Evolutionary conservation across 2,113 vertebrate genomes (phyloP).

Genomic region (Raja brachyura): DNA sequence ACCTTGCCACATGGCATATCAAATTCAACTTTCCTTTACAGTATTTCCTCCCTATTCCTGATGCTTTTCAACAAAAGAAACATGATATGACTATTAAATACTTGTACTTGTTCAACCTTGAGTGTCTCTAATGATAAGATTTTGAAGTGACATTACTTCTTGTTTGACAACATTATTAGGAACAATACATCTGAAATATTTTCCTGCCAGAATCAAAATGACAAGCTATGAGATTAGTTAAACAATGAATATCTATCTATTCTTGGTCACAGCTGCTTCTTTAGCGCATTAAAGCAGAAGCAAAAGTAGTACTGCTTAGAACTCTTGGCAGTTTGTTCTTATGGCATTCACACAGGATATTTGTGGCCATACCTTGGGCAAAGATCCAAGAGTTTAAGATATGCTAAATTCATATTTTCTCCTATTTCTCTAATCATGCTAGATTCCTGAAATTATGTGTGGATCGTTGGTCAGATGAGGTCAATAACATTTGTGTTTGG

Average conservation of each 20-base stretch:
- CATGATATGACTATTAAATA: not conserved
- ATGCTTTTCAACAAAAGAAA: not conserved
- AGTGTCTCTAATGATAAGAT: not conserved
- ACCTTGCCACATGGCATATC: not conserved
- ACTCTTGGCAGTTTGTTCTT: no score
- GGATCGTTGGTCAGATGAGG: no score
- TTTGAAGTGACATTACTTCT: not conserved
- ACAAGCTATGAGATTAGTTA: not conserved
- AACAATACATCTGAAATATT: not conserved
- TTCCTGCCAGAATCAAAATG: not conserved
- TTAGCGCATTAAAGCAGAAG: no score
- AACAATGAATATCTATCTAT: not conserved
- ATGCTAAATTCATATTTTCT: no score
- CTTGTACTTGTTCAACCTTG: not conserved
- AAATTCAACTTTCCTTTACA: not conserved
- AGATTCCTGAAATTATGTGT: no score
- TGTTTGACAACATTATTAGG: slow-evolving; percentile 6
- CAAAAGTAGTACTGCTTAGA: no score
- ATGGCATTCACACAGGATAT: no score
- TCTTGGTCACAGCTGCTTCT: not conserved
- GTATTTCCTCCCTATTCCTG: not conserved
- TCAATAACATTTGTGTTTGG: no score
- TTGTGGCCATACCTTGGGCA: no score
- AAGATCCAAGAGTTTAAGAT: no score
- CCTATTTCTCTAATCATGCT: no score